These are phyloP conservation scores for Dendroctonus ponderosae DNA, from an alignment of 1,140 invertebrate species.

Conservation along the genomic window DNA sequence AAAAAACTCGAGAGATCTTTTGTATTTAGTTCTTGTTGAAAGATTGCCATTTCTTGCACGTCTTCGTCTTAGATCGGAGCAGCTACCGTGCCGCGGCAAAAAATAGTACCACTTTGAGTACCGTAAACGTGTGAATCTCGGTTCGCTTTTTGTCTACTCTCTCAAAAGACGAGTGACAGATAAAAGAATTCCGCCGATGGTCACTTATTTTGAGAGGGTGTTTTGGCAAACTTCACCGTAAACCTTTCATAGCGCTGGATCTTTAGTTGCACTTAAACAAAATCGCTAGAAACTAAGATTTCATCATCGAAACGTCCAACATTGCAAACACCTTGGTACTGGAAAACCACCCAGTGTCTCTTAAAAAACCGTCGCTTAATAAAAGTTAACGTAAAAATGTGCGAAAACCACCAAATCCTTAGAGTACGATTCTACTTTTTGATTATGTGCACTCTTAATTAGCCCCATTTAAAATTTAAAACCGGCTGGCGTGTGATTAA, in stretches of 20 bases:
- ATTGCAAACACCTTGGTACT: no score
- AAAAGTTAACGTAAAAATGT: constrained; percentile 6
- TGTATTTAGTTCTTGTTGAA: constrained; percentile 23
- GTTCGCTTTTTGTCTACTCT: constrained; percentile 19
- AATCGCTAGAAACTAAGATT: not conserved
- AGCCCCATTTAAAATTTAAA: constrained; percentile 28
- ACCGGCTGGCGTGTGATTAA: constrained; percentile 20
- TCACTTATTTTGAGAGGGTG: no score
- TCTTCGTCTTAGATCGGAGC: constrained; percentile 21
- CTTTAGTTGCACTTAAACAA: not conserved
- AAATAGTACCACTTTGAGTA: constrained; percentile 29
- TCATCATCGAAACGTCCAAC: no score
- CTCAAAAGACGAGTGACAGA: constrained; percentile 19
- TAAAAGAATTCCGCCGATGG: constrained; percentile 17
- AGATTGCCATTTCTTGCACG: constrained; percentile 19
- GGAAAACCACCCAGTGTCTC: no score
- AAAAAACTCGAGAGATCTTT: constrained; percentile 16
- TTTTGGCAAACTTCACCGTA: not conserved
- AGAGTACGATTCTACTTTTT: constrained; percentile 18
- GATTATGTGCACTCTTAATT: constrained; percentile 28
- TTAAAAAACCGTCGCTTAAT: not conserved
- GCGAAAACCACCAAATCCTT: constrained; percentile 8
- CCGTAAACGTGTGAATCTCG: constrained; percentile 28
- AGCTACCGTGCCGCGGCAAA: constrained; percentile 13
- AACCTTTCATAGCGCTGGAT: not conserved